phyloP scores from a whole-genome alignment of 1,140 invertebrate genomes.

The Solenopsis invicta region DNA sequence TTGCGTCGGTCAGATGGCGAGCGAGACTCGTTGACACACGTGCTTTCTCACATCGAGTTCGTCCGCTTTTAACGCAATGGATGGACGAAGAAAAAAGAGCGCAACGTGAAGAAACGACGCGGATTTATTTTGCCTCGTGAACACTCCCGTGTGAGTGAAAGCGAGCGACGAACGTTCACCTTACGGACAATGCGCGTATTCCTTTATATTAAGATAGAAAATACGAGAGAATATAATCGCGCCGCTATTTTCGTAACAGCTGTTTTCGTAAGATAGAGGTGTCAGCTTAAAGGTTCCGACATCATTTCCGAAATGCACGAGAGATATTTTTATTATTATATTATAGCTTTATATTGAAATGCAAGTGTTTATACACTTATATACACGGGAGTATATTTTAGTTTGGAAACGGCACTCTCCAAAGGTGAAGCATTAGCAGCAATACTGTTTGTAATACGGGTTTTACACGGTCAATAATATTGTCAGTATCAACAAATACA shows the following conservation, averaged over 20 bases:
- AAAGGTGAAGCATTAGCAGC: too few relatives aligned
- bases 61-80: conserved; percentile 39
- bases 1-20: not conserved
- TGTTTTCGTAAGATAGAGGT: not conserved
- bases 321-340: not conserved
- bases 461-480: too few relatives aligned
- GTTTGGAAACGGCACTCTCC: too few relatives aligned
- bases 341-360: too few relatives aligned
- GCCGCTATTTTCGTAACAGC: too few relatives aligned
- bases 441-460: too few relatives aligned
- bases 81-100: conserved; percentile 38
- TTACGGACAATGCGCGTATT: conserved; percentile 14
- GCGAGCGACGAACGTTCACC: not conserved
- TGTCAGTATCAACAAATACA: too few relatives aligned
- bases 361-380: too few relatives aligned
- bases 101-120: conserved; percentile 5
- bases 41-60: conserved; percentile 13
- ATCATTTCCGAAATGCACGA: not conserved
- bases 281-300: not conserved
- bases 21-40: conserved; percentile 15
- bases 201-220: conserved; percentile 14
- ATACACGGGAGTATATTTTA: too few relatives aligned
- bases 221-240: not conserved
- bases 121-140: conserved; percentile 44
- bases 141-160: conserved; percentile 9